Conservation (phyloP, 2,888 invertebrate species). For the Schrankia costaestrigalis region DNA sequence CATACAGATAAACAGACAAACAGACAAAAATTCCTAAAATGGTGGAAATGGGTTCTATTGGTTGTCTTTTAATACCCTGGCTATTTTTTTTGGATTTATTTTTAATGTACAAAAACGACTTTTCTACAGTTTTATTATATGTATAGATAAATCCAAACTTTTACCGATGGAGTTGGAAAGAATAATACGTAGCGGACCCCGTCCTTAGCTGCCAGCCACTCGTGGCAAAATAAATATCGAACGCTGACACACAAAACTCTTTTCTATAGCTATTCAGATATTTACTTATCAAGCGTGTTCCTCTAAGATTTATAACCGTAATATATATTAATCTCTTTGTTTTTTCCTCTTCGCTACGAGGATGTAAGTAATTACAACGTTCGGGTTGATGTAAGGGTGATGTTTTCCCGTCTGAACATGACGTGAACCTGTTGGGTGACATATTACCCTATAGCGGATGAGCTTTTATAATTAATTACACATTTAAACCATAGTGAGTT, state of each 20-base stretch:
- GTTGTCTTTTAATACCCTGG: no score
- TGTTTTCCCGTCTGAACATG: conserved; percentile 24
- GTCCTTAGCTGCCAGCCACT: conserved; percentile 33
- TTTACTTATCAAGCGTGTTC: conserved; percentile 53
- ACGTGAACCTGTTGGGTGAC: conserved; percentile 21
- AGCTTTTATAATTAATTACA: conserved; percentile 4
- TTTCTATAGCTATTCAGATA: conserved; percentile 47
- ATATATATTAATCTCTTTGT: conserved; percentile 49
- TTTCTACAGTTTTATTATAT: no score
- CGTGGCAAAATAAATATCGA: conserved; percentile 52
- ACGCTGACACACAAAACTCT: conserved; percentile 51
- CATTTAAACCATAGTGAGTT: no score
- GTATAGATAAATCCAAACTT: conserved; percentile 68
- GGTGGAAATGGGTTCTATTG: no score
- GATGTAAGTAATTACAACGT: conserved; percentile 27
- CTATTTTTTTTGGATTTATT: no score
- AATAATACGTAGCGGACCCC: conserved; percentile 52
- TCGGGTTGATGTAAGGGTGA: conserved; percentile 16
- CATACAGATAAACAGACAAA: no score
- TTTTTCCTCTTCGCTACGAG: conserved; percentile 32
- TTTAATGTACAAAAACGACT: no score
- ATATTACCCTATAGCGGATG: conserved; percentile 12
- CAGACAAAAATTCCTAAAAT: no score
- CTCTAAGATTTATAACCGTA: conserved; percentile 46
- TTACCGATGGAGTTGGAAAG: conserved; percentile 44